Percentiles rank a stretch among this genome's conserved stretches.
Conservation (phyloP, 2,888 invertebrate genomes). For the Caradrina kadenii region DNA sequence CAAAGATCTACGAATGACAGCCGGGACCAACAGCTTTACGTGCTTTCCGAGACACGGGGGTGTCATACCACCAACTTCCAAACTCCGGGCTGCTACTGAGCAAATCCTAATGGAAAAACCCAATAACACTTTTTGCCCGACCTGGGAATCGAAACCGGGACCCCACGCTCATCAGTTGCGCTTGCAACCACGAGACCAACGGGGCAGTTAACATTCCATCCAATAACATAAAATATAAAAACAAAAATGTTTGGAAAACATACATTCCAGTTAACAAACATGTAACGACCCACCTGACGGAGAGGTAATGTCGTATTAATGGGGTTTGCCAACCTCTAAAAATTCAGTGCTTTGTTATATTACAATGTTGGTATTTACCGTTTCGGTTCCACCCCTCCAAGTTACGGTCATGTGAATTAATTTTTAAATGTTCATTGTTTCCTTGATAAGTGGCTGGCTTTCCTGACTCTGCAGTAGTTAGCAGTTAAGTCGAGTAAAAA, state of each 20-base stretch:
- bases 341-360: neutral
- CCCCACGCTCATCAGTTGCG: too few relatives aligned
- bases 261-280: neutral
- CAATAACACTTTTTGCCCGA: too few relatives aligned
- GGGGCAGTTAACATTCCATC: too few relatives aligned
- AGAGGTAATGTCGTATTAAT: neutral
- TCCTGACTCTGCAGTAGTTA: constrained; percentile 5
- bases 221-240: too few relatives aligned
- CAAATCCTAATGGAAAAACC: too few relatives aligned
- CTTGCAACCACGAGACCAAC: too few relatives aligned
- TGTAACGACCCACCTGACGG: neutral
- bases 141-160: too few relatives aligned
- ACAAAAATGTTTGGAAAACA: neutral
- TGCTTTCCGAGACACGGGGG: too few relatives aligned
- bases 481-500: constrained; percentile 24
- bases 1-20: too few relatives aligned
- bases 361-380: neutral
- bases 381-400: neutral
- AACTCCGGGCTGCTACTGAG: too few relatives aligned
- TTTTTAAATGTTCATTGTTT: neutral
- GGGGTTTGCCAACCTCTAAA: neutral
- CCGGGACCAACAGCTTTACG: too few relatives aligned
- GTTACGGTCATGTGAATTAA: neutral
- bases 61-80: too few relatives aligned
- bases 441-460: neutral